Evolutionary conservation across 2,797 vertebrate species (phyloP).

Genomic region (Phrynocephalus guinanensis): DNA sequence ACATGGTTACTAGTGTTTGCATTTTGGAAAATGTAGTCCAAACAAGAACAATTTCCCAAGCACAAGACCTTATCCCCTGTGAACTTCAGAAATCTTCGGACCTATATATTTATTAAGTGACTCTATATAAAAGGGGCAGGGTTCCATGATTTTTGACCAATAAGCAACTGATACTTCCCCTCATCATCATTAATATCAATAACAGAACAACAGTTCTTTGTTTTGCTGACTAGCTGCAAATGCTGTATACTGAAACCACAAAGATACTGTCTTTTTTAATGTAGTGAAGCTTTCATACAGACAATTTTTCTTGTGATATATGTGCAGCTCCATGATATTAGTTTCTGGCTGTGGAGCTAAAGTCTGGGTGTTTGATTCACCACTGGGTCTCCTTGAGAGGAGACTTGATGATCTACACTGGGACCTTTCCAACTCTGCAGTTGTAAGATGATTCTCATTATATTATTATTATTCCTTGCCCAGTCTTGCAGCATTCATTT

Average conservation of each 20-base stretch:
- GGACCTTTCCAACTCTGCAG: no score
- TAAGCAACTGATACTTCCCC: not conserved
- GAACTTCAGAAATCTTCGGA: no score
- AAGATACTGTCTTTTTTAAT: not conserved
- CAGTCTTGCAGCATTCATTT: conserved; percentile 11
- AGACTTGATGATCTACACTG: no score
- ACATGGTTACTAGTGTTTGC: no score
- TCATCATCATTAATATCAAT: no score
- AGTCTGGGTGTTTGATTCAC: no score
- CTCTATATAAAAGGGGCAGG: not conserved
- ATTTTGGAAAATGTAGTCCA: no score
- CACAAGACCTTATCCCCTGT: not conserved
- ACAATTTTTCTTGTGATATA: not conserved
- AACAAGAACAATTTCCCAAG: no score
- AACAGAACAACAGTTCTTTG: not conserved
- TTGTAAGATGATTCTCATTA: no score
- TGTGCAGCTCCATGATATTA: no score
- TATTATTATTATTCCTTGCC: not conserved
- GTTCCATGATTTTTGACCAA: not conserved
- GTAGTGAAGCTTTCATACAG: not conserved
- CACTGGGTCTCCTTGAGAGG: no score
- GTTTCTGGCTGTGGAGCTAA: no score
- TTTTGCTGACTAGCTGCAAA: not conserved
- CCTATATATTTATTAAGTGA: not conserved
- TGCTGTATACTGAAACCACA: not conserved